Base-by-base conservation (phyloP, 1,140 invertebrate species). In the Popillia japonica region DNA sequence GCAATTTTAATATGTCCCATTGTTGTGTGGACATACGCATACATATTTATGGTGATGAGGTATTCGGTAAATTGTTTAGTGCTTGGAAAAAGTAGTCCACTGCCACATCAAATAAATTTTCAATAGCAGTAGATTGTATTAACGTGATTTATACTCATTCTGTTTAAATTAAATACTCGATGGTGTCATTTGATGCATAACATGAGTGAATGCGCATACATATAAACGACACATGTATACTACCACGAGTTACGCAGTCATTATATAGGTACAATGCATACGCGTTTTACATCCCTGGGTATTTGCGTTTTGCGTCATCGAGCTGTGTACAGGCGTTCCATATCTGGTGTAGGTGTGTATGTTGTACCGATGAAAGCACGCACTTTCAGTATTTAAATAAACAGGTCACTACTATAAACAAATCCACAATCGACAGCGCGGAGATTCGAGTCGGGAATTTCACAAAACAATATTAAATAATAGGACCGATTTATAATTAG, bases 61-160 rank as follows among this genome's bases (percentile, higher is more conserved):
- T 68, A 68, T 68, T 27, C 22, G 22, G 17, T 68, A 22, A 14
- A 61, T 61, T 68, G 8, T 68, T 68, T 68, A 23, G 61, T 27
- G 7, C 6, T 11, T 22, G 22, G 22, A 34, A 68, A 68, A 68
- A 68, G 9, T 2, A 4, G 4, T 14, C 27, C 11, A 27, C 22
- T 68, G 61, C 22, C 61, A 23, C 6, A 68, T 22, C 61, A 68
- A 34, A 68, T 68, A 68, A 68, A 68, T 27, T 68, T 68, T 22
- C 20, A 34, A 10, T 22, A 14, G 20, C 14, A 20, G 61, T 68
- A 68, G 22, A 68, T 68, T 68, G 61, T 22, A 68, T 68, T 68
- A 68, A 68, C 61, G 61, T 68, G 61, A 68, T 68, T 68, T 68
- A 68, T 22, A 68, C 22, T 68, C 61, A 68, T 68, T 68, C 61